Conservation (phyloP, 2,888 invertebrate species). For the Xestia c-nigrum region DNA sequence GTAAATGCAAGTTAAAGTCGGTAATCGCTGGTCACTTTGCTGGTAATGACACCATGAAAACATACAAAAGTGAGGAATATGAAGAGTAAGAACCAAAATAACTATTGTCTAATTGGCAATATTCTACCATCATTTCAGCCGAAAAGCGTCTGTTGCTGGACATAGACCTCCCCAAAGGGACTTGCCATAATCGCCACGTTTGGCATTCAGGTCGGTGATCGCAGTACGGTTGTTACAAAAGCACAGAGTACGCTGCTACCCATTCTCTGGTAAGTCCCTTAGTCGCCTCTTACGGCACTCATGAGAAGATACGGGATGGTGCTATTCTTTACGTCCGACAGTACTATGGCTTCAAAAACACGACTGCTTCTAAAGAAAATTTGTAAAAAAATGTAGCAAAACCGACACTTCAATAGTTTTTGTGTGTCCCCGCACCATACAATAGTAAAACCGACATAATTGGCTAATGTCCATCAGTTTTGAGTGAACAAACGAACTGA, state of each 20-base stretch:
- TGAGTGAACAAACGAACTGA: constrained; percentile 41
- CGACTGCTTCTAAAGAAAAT: background rate
- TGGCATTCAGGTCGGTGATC: too few species aligned
- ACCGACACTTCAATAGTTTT: background rate
- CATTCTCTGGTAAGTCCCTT: too few species aligned
- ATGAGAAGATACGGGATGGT: too few species aligned
- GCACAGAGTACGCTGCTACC: too few species aligned
- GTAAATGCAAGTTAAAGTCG: background rate
- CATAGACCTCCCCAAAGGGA: too few species aligned
- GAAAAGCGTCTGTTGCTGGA: too few species aligned
- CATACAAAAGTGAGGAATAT: background rate
- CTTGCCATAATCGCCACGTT: too few species aligned
- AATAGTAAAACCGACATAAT: constrained; percentile 39
- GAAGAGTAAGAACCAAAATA: background rate
- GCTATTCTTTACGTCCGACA: too few species aligned
- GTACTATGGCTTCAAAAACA: background rate
- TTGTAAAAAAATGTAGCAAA: background rate
- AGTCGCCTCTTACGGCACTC: too few species aligned
- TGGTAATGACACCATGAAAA: background rate
- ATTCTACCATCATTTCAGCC: too few species aligned
- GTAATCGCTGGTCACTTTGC: background rate
- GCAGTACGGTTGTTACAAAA: too few species aligned
- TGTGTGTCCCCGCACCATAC: background rate
- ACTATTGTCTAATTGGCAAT: too few species aligned
- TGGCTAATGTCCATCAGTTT: constrained; percentile 56